Evolutionary conservation across 1,140 invertebrate species (phyloP).

Genomic region (Hylaeus anthracinus): DNA sequence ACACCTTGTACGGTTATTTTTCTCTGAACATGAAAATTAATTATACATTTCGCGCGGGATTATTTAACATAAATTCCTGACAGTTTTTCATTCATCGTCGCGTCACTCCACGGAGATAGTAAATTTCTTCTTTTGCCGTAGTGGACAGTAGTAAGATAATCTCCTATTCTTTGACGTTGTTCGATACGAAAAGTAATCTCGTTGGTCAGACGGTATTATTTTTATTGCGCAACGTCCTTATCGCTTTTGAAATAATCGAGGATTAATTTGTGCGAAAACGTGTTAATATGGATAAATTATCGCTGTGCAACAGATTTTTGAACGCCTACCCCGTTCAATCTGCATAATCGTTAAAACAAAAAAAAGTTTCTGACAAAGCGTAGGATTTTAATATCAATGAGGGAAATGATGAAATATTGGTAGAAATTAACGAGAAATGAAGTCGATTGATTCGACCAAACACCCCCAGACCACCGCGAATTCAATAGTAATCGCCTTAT

Average conservation of each 20-base stretch:
- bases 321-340: neutral
- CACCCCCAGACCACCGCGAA: neutral
- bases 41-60: neutral
- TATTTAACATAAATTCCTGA: neutral
- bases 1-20: neutral
- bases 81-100: neutral
- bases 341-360: neutral
- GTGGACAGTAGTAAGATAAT: neutral
- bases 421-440: neutral
- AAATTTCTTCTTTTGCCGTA: neutral
- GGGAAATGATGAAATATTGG: neutral
- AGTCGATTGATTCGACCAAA: constrained; percentile 1
- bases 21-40: neutral
- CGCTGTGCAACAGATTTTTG: neutral
- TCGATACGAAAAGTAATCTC: neutral
- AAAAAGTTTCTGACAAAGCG: neutral
- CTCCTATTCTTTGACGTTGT: neutral
- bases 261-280: neutral
- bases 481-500: constrained; percentile 29
- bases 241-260: neutral
- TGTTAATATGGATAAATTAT: neutral
- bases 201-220: neutral
- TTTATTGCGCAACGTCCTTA: neutral
- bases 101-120: neutral
- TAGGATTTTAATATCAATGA: neutral